phyloP scores from a whole-genome alignment of 2,113 vertebrate species.

The Arvicanthis niloticus region DNA sequence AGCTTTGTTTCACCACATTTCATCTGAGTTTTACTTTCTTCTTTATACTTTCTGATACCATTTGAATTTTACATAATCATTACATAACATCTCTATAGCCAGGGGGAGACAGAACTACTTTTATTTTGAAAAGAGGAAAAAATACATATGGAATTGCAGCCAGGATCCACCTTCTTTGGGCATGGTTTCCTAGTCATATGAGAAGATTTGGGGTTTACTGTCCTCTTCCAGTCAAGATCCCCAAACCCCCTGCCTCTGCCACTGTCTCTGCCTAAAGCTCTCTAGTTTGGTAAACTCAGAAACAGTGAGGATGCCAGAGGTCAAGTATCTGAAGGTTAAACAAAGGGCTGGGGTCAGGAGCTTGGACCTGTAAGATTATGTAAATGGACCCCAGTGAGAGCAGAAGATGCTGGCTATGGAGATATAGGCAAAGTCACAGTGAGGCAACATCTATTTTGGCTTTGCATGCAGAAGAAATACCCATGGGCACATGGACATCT shows the following conservation, averaged over 20 bases:
- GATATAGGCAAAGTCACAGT: neutral
- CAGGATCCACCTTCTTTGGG: conserved; percentile 36
- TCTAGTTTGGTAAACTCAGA: neutral
- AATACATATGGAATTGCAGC: conserved; percentile 10
- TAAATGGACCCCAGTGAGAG: neutral
- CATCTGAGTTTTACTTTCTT: conserved; percentile 56
- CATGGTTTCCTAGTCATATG: neutral
- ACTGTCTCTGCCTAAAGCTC: neutral
- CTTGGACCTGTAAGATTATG: neutral
- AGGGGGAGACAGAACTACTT: conserved; percentile 42
- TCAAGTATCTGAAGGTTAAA: neutral
- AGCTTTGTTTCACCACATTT: conserved; percentile 49
- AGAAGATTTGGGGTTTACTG: neutral
- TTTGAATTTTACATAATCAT: conserved; percentile 71
- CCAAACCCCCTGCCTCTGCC: neutral
- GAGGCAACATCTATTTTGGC: neutral
- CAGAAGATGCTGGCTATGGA: neutral
- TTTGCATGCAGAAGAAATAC: too few species aligned
- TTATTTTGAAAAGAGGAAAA: conserved; percentile 67
- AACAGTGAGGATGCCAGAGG: neutral
- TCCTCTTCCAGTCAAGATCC: neutral
- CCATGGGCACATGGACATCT: neutral
- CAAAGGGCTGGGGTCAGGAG: neutral
- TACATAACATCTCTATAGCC: conserved; percentile 61
- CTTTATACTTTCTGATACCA: conserved; percentile 47